Base-by-base conservation (phyloP, 2,113 vertebrate genomes). In the Charina bottae region DNA sequence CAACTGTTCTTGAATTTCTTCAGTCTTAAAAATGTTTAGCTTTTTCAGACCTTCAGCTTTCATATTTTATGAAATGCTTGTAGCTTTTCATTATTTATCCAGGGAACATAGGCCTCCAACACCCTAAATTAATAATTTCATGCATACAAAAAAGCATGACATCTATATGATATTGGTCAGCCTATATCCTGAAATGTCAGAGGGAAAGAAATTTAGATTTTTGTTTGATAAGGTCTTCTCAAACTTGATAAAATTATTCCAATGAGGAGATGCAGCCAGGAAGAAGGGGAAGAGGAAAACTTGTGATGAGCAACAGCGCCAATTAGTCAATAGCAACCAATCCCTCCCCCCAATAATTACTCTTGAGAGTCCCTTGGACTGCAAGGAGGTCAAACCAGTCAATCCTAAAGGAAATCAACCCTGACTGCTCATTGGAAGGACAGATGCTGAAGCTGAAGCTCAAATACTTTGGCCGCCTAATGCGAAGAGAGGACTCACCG, bases 291-390 rank as follows among this genome's bases (percentile, higher is more conserved):
- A 49, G 9, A 72, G 23, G 0, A 89, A 90, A 92, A 94, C 92
- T 95, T 93, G 58, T 92, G 94, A 83, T 78, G 85, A 0, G 0
- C 28, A 93, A 93, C 92, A 93, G 87, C 9, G 17, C 15, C 94
- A 95, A 94, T 94, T 91, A 93, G 87, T 93, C 85, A 93, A 90
- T n/a, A 88, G 21, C 68, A 96, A 94, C 0, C 59, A n/a, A n/a
- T n/a, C 92, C 93, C 85, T 90, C 94, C 59, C 84, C 59, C 11
- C 17, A 55, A 93, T 26, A 94, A 62, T 94, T 94, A 94, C n/a
- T n/a, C n/a, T n/a, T n/a, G n/a, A n/a, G n/a, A n/a, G n/a, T n/a
- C n/a, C n/a, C n/a, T n/a, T n/a, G n/a, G n/a, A n/a, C n/a, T n/a
- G n/a, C n/a, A n/a, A n/a, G n/a, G n/a, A n/a, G n/a, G n/a, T n/a